Evolutionary conservation across 2,888 invertebrate genomes (phyloP).

Genomic region (Trisateles emortualis): DNA sequence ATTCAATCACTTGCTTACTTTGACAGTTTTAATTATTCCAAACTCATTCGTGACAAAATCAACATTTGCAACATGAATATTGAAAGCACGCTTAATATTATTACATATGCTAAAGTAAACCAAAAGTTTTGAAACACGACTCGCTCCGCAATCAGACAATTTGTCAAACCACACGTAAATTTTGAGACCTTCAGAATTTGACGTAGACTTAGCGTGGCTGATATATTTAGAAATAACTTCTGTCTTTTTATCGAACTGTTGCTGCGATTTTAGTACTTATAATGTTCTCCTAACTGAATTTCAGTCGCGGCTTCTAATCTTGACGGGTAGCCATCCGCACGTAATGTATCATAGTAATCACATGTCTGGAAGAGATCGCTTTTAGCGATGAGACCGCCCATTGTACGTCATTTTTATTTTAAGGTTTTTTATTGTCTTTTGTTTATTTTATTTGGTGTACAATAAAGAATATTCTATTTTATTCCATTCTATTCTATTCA

Average conservation of each 20-base stretch:
- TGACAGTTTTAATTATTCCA: conserved; percentile 24
- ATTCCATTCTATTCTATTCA: too few relatives aligned
- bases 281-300: background rate
- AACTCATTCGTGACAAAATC: conserved; percentile 9
- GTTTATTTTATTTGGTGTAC: too few relatives aligned
- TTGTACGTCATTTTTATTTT: too few relatives aligned
- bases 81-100: conserved; percentile 7
- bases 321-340: too few relatives aligned
- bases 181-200: conserved; percentile 38
- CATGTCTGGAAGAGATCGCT: too few relatives aligned
- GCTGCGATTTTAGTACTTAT: background rate
- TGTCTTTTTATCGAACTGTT: background rate
- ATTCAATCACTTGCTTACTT: conserved; percentile 14
- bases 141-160: conserved; percentile 29
- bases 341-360: too few relatives aligned
- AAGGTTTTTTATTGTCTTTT: too few relatives aligned
- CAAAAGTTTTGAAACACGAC: conserved; percentile 17
- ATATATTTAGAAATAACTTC: conserved; percentile 7
- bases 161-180: conserved; percentile 48
- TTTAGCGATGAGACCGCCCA: too few relatives aligned
- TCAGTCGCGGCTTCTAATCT: too few relatives aligned
- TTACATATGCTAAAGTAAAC: conserved; percentile 14
- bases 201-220: conserved; percentile 11
- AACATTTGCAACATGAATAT: conserved; percentile 18
- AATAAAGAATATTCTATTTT: too few relatives aligned